Percentiles rank a stretch among this genome's conserved stretches.
Conservation (phyloP, 2,113 vertebrate genomes). For the Lepisosteus oculatus region DNA sequence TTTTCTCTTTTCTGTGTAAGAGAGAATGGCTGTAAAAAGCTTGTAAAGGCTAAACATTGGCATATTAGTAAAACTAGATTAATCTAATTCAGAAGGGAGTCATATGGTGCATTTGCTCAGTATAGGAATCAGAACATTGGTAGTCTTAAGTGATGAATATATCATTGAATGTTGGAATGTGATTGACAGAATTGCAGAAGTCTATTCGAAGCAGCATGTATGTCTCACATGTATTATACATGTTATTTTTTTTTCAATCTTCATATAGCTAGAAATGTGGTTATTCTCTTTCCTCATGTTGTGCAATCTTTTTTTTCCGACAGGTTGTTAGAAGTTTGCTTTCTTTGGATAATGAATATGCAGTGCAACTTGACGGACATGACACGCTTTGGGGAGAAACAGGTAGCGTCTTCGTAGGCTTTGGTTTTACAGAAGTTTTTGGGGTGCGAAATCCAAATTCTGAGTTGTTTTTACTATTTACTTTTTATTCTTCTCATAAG, state of each 20-base stretch:
- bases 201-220: too few species aligned
- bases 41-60: conserved; percentile 14
- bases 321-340: conserved; percentile 88
- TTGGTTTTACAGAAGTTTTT: not conserved
- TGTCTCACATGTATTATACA: too few species aligned
- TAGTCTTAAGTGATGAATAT: conserved; percentile 24
- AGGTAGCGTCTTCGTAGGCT: conserved; percentile 70
- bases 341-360: conserved; percentile 70
- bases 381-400: conserved; percentile 97
- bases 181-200: not conserved
- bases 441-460: too few species aligned
- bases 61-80: conserved; percentile 33
- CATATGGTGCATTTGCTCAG: conserved; percentile 2
- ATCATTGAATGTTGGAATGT: conserved; percentile 17
- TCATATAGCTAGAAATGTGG: too few species aligned
- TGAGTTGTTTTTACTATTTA: too few species aligned
- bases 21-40: not conserved
- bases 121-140: conserved; percentile 19
- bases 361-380: conserved; percentile 82
- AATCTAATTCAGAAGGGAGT: conserved; percentile 6
- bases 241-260: too few species aligned
- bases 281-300: not conserved
- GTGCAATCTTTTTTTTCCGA: conserved; percentile 42
- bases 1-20: conserved; percentile 3
- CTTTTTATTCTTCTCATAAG: too few species aligned